A percentile compares a stretch with the other conserved stretches of the same genome.
Evolutionary conservation across 1,140 invertebrate genomes (phyloP).

Genomic region (Anoplolepis gracilipes): DNA sequence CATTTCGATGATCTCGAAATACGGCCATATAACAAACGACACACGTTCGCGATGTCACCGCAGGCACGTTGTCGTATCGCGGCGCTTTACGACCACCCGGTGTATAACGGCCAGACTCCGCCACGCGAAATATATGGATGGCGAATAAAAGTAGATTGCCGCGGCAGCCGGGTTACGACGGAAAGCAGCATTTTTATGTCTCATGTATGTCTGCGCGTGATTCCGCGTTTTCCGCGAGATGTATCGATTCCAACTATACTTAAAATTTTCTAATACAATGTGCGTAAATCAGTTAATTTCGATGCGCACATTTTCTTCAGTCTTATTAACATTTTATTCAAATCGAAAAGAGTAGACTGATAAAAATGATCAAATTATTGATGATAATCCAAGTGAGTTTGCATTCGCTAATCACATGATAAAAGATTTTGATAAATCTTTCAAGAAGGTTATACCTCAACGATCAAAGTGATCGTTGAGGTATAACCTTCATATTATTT

Average conservation of each 20-base stretch:
- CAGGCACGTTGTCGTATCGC: not conserved
- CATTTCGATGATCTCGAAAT: too few relatives aligned
- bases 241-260: not conserved
- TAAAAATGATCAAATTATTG: not conserved
- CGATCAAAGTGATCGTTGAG: too few relatives aligned
- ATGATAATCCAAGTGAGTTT: not conserved
- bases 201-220: slow-evolving; percentile 27
- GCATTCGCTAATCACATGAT: not conserved
- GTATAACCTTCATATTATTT: too few relatives aligned
- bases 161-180: slow-evolving; percentile 37
- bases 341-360: not conserved
- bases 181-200: slow-evolving; percentile 43
- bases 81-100: slow-evolving; percentile 44
- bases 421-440: not conserved
- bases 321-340: not conserved
- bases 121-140: slow-evolving; percentile 44
- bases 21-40: too few relatives aligned
- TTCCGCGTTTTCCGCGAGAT: not conserved
- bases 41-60: not conserved
- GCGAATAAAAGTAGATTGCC: slow-evolving; percentile 56
- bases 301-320: not conserved
- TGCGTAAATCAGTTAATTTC: not conserved
- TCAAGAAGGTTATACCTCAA: too few relatives aligned
- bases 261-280: not conserved
- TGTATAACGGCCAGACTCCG: slow-evolving; percentile 1